Percentiles rank a stretch among this genome's conserved stretches.
Conservation (phyloP, 2,113 vertebrate genomes). For the Tragelaphus scriptus region DNA sequence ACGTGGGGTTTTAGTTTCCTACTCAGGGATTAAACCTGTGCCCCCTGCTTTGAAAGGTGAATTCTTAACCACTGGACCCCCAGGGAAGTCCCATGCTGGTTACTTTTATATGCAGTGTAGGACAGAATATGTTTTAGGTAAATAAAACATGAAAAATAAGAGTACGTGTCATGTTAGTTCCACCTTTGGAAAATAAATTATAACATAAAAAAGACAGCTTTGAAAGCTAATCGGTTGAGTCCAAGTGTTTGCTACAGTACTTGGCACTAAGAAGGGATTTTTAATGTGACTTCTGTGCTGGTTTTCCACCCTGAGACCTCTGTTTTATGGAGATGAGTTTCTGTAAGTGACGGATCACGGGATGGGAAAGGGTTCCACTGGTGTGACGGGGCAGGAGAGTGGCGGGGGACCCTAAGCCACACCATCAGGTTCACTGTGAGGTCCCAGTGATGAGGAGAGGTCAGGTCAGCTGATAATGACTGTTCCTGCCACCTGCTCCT, state of each 20-base stretch:
- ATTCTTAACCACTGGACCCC: not conserved
- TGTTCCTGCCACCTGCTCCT: not conserved
- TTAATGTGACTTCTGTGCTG: not conserved
- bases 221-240: not conserved
- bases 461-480: not conserved
- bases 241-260: not conserved
- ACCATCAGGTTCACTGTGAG: accelerated
- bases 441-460: not conserved
- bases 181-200: not conserved
- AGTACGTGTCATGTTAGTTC: not conserved
- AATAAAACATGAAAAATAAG: not conserved
- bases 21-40: not conserved
- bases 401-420: not conserved
- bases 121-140: not conserved
- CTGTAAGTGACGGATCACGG: not conserved
- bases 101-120: not conserved
- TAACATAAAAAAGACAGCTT: not conserved
- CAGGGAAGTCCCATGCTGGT: not conserved
- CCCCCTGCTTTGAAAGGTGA: not conserved
- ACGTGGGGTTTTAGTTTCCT: not conserved
- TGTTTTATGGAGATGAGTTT: not conserved
- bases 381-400: not conserved
- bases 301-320: not conserved
- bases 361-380: not conserved
- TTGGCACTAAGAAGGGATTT: not conserved